phyloP scores from a whole-genome alignment of 2,113 vertebrate genomes.

The Caracal caracal region DNA sequence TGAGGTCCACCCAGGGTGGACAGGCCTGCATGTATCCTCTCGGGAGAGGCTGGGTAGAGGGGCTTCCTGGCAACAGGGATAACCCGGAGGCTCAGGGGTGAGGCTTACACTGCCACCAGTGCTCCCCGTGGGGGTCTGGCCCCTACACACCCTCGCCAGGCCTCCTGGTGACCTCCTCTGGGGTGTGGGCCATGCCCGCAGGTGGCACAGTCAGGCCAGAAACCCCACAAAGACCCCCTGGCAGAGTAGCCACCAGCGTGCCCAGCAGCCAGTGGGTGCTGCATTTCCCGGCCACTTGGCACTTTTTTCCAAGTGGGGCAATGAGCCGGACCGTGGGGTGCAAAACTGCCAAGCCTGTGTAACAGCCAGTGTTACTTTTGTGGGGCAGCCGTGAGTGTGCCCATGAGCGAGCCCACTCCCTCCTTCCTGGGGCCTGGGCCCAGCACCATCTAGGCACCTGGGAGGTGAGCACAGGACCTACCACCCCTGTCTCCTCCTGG shows the following conservation, averaged over 20 bases:
- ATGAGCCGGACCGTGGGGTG: not conserved
- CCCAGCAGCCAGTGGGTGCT: not conserved
- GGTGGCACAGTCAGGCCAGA: not conserved
- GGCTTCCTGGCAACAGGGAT: not conserved
- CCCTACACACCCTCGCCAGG: accelerated
- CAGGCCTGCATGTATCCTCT: not conserved
- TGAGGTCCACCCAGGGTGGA: not conserved
- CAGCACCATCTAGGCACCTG: accelerated
- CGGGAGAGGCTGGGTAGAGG: accelerated
- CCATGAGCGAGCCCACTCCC: not conserved
- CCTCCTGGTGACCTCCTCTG: no score
- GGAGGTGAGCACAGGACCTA: not conserved
- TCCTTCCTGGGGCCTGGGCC: not conserved
- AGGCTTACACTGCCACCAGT: not conserved
- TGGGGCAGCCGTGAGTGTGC: not conserved
- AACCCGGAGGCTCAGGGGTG: accelerated
- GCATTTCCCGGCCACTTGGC: accelerated
- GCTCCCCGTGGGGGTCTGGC: not conserved
- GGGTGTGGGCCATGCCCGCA: accelerated
- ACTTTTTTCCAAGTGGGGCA: accelerated
- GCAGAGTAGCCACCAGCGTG: not conserved
- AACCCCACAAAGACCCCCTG: not conserved
- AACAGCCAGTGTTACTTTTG: not conserved
- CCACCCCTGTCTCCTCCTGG: not conserved
- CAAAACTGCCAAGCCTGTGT: not conserved